Evolutionary conservation across 2,113 vertebrate species (phyloP), one percentile per base, ranked within the genome.

Genomic region (Plectropomus leopardus): DNA sequence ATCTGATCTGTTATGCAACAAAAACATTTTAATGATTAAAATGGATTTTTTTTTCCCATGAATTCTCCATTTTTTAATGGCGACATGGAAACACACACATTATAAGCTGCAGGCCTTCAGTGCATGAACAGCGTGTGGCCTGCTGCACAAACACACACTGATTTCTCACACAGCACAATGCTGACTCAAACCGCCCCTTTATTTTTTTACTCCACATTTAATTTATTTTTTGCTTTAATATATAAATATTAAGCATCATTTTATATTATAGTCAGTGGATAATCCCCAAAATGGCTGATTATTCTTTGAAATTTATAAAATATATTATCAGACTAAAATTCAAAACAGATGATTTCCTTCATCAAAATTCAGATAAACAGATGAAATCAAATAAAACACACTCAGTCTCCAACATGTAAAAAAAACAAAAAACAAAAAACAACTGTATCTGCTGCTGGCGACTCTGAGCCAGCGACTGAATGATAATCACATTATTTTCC

Each of bases 111-210:
- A 81, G 86, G 89, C 80, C 87, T 82, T 7, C 50, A 9, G 45
- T 80, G 82, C 84, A 81, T 73, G 2, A 54, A 21, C 53, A 75
- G 68, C 34, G 47, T 60, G 84, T 82, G 87, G 83, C 89, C 79
- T 83, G 28, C 40, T 74, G 51, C 76, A 21, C 34, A 70, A 3
- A 65, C 76, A 78, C 76, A 78, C 53, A 58, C 54, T 53, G 21
- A 44, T n/a, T 23, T 16, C 47, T 23, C 23, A 19, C 48, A 32
- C 6, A 45, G 14, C 42, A 44, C 42, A 44, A 10, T 44, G 9
- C 10, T 44, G 42, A 44, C 42, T 44, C 28, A 54, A 15, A 51
- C 9, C 24, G 23, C 24, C 19, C 23, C 23, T 30, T 48, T 24
- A 45, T n/a, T n/a, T n/a, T n/a, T n/a, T n/a, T n/a, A n/a, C n/a